phyloP scores from a whole-genome alignment of 2,797 vertebrate species.

The Pseudopleuronectes americanus region DNA sequence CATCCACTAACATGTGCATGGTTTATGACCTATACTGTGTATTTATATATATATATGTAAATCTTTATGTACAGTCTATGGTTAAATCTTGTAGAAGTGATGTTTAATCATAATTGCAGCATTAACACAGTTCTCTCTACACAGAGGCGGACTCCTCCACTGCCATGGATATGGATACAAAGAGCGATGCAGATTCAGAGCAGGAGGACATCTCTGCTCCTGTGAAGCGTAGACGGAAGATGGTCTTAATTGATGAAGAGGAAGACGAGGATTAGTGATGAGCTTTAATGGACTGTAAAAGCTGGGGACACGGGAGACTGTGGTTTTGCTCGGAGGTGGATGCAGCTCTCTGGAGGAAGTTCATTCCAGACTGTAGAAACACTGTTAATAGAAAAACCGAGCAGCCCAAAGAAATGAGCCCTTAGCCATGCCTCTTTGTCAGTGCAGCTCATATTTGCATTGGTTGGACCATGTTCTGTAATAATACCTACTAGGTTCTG shows the following conservation, averaged over 20 bases:
- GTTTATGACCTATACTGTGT: no score
- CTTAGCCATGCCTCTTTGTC: constrained; percentile 1
- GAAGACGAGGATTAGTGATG: constrained; percentile 77
- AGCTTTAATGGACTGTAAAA: constrained; percentile 51
- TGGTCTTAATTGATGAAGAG: constrained; percentile 83
- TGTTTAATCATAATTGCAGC: constrained; percentile 8
- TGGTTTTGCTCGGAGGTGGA: constrained; percentile 14
- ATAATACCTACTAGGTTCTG: no score
- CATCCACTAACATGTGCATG: no score
- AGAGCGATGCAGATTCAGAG: constrained; percentile 52
- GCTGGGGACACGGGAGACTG: constrained; percentile 14
- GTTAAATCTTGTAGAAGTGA: neutral
- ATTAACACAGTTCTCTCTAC: constrained; percentile 21
- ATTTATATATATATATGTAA: no score
- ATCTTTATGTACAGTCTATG: no score
- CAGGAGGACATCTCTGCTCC: constrained; percentile 67
- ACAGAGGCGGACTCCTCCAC: constrained; percentile 52
- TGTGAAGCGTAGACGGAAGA: constrained; percentile 76
- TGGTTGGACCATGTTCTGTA: no score
- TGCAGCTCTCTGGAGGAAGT: constrained; percentile 27
- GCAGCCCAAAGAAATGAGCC: neutral
- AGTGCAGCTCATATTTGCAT: neutral
- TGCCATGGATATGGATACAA: constrained; percentile 37
- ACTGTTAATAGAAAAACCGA: constrained; percentile 29
- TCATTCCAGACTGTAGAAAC: constrained; percentile 21